Base-by-base conservation (phyloP, 1,140 invertebrate species). In the Brevipalpus yothersi region DNA sequence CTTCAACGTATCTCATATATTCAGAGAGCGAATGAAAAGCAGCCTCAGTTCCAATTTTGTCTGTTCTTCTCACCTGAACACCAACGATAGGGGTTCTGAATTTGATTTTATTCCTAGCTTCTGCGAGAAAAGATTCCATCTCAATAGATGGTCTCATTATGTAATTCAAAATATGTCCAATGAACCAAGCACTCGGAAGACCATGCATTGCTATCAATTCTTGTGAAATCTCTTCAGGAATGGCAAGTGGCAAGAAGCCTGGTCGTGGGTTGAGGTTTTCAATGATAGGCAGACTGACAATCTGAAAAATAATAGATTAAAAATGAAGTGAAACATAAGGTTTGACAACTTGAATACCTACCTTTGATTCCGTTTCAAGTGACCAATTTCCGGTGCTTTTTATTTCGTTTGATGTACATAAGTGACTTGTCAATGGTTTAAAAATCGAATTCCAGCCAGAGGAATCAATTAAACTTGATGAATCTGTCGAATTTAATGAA, bases 371-470 rank as follows among this genome's bases (percentile, higher is more conserved):
- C n/a, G n/a, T n/a, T n/a, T n/a, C n/a, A n/a, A n/a, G n/a, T n/a
- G n/a, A n/a, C n/a, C n/a, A n/a, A n/a, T n/a, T n/a, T n/a, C n/a
- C n/a, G n/a, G n/a, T n/a, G n/a, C n/a, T n/a, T n/a, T n/a, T n/a
- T n/a, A n/a, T n/a, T n/a, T n/a, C n/a, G n/a, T n/a, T n/a, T n/a
- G n/a, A n/a, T n/a, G n/a, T n/a, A n/a, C n/a, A n/a, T n/a, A n/a
- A n/a, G n/a, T n/a, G n/a, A n/a, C n/a, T n/a, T n/a, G 89, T 94
- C 12, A 98, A 71, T 0, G 93, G 91, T 62, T 81, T 74, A 69
- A 97, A 98, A 11, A 95, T 86, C 63, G 88, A 82, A 67, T 95
- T 89, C 91, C 92, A 99, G 1, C 94, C 94, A n/a, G n/a, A n/a
- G n/a, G n/a, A n/a, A n/a, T n/a, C n/a, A n/a, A n/a, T n/a, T n/a